Percentiles rank a stretch among this genome's conserved stretches.
phyloP scores from a whole-genome alignment of 92 coral and sea anemone species.

The Zoanthus sociatus region DNA sequence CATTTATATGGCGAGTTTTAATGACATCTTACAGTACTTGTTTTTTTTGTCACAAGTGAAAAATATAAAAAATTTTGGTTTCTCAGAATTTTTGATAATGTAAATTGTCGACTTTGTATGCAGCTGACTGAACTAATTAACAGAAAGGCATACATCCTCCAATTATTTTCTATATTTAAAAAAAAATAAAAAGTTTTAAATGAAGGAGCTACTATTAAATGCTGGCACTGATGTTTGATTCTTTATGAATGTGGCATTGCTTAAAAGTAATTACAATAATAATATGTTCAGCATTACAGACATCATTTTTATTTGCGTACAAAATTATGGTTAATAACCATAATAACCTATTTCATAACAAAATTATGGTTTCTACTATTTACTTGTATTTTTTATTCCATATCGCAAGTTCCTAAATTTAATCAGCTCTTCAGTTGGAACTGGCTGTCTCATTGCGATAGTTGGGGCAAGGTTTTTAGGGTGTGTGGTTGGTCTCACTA shows the following conservation, averaged over 20 bases:
- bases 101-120: background rate
- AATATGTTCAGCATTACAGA: conserved; percentile 12
- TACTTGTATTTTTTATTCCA: conserved; percentile 18
- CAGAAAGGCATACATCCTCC: background rate
- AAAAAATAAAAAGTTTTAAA: conserved; percentile 11
- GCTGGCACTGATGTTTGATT: conserved; percentile 2
- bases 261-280: conserved; percentile 16
- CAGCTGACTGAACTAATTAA: conserved; percentile 5
- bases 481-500: conserved; percentile 37
- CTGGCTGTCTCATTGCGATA: conserved; percentile 42
- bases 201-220: conserved; percentile 11
- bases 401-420: conserved; percentile 25
- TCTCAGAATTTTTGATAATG: conserved; percentile 13
- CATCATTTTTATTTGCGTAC: background rate
- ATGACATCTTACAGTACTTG: background rate
- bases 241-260: conserved; percentile 9
- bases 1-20: conserved; percentile 4
- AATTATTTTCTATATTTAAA: conserved; percentile 13
- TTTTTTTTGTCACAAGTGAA: background rate
- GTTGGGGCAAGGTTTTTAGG: conserved; percentile 58
- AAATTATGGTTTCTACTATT: conserved; percentile 3
- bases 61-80: conserved; percentile 1
- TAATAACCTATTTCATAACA: background rate
- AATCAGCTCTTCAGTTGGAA: conserved; percentile 43
- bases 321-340: too few species aligned